Evolutionary conservation across 2,888 invertebrate genomes (phyloP).

Genomic region (Philaethria dido): DNA sequence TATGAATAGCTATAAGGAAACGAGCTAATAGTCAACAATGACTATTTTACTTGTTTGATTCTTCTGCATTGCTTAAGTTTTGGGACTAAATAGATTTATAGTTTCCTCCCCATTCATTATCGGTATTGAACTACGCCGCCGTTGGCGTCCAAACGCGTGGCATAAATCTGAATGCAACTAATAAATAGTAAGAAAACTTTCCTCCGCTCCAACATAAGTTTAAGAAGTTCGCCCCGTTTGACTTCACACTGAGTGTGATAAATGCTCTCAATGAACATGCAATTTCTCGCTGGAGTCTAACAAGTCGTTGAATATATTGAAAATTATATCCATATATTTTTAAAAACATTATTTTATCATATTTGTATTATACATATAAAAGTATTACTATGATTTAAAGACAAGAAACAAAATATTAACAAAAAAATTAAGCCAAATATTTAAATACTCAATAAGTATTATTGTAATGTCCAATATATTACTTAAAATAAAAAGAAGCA

Average conservation of each 20-base stretch:
- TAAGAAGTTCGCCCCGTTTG: conserved; percentile 53
- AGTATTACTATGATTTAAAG: neutral
- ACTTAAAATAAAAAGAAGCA: conserved; percentile 66
- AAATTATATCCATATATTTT: neutral
- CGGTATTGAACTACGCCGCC: conserved; percentile 68
- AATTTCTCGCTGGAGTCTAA: conserved; percentile 24
- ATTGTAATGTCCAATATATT: conserved; percentile 50
- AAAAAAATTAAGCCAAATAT: conserved; percentile 6
- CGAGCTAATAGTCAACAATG: conserved; percentile 65
- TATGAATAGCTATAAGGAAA: conserved; percentile 55
- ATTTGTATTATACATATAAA: neutral
- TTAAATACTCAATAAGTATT: conserved; percentile 7
- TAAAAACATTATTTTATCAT: neutral
- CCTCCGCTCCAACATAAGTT: conserved; percentile 60
- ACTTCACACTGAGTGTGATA: conserved; percentile 44
- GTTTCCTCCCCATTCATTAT: conserved; percentile 83
- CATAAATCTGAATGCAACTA: conserved; percentile 82
- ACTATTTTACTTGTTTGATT: conserved; percentile 70
- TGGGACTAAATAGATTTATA: conserved; percentile 79
- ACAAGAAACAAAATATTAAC: neutral
- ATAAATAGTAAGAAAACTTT: conserved; percentile 70
- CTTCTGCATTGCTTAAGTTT: conserved; percentile 77
- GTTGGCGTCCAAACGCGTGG: conserved; percentile 54
- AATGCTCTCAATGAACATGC: conserved; percentile 35
- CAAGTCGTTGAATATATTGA: conserved; percentile 32